A percentile compares a stretch with the other conserved stretches of the same genome.
These are phyloP conservation scores for Scylla paramamosain DNA, from an alignment of 1,140 invertebrate genomes.

Conservation along the genomic window DNA sequence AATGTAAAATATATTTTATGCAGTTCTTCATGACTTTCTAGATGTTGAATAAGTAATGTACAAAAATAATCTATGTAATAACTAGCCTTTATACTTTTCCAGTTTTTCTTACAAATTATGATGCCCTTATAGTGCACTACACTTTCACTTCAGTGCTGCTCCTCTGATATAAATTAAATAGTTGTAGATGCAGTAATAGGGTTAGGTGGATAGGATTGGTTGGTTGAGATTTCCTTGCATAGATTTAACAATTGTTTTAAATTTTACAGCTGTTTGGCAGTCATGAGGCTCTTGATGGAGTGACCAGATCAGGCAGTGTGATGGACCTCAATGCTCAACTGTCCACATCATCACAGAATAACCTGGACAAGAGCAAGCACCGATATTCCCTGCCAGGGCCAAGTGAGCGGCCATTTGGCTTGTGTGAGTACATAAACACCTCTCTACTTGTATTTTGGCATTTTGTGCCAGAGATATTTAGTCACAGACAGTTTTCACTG, in stretches of 20 bases:
- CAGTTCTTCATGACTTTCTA: background rate
- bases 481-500: conserved; percentile 31
- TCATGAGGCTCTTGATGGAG: conserved; percentile 83
- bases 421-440: conserved; percentile 54
- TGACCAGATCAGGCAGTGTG: conserved; percentile 88
- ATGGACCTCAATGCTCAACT: conserved; percentile 87
- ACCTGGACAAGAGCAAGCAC: conserved; percentile 73
- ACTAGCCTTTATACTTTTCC: background rate
- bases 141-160: background rate
- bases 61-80: background rate
- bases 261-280: conserved; percentile 80
- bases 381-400: conserved; percentile 76
- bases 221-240: conserved; percentile 80
- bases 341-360: conserved; percentile 64
- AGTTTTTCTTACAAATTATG: background rate
- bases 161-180: background rate
- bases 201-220: background rate
- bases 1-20: background rate
- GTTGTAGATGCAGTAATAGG: background rate
- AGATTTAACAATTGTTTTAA: conserved; percentile 89
- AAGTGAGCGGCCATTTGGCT: conserved; percentile 71
- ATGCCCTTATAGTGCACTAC: background rate
- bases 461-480: conserved; percentile 36
- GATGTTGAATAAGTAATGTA: background rate
- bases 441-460: background rate